Base-by-base conservation (phyloP, 2,797 vertebrate genomes). In the Rallus crepitans region DNA sequence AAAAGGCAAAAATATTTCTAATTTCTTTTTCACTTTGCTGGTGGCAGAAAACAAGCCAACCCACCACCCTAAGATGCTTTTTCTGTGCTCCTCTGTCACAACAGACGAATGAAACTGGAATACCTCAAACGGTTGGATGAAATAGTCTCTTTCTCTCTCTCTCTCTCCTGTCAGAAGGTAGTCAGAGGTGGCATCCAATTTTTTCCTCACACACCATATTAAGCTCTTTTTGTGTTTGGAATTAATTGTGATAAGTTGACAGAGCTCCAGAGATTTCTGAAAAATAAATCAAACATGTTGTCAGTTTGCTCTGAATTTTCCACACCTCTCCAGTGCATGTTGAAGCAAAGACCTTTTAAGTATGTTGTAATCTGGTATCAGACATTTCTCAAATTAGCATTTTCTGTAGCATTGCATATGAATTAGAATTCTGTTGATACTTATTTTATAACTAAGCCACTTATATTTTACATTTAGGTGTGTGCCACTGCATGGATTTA, bases 171-270 rank as follows among this genome's bases (percentile, higher is more conserved):
- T 94, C 89, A 79, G 87, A 87, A 66, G 48, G 59, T 63, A 91
- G 79, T 87, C 76, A 95, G 93, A 95, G 27, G 73, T 92, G 89
- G 64, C 40, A 96, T 91, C 71, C 63, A 28, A 7, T 70, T 89
- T 45, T 84, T 96, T 87, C 47, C 63, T 93, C 15, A 9, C 18
- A 55, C 40, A 52, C 48, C 75, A 8, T 82, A 85, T 92, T 95
- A 96, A 95, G 72, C 68, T 93, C 69, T 80, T 95, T 85, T 82
- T 94, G 14, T 33, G 35, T 92, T 89, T 30, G 37, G 72, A 95
- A 94, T 97, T 96, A 97, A 95, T 73, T 68, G 59, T 92, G 94
- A 86, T 93, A 93, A 89, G 64, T 25, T 96, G 96, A 96, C 87
- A 95, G 89, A 94, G 65, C 84, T 94, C 95, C 83, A 87, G 85